Evolutionary conservation across 2,113 vertebrate genomes (phyloP).

Genomic region (Pygoscelis adeliae): DNA sequence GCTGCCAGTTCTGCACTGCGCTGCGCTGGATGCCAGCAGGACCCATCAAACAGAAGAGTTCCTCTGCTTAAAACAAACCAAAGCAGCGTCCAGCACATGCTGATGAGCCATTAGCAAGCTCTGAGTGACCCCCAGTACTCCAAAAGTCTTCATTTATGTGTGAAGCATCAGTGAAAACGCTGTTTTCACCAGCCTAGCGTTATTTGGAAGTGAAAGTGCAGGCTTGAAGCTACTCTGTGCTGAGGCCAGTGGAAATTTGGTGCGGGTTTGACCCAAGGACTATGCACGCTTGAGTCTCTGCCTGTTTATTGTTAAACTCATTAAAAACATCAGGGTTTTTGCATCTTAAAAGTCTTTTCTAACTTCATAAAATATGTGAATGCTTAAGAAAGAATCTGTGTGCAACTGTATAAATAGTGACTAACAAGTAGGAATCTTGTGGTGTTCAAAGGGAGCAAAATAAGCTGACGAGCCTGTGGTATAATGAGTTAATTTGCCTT

Average conservation of each 20-base stretch:
- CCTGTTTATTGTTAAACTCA: slow-evolving; percentile 49
- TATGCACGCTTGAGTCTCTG: not conserved
- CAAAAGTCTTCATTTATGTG: not conserved
- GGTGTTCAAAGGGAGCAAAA: slow-evolving; percentile 16
- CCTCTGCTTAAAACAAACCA: not conserved
- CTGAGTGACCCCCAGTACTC: not conserved
- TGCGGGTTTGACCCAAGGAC: not conserved
- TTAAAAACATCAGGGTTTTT: slow-evolving; percentile 16
- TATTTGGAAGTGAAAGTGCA: not conserved
- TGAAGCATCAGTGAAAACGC: not conserved
- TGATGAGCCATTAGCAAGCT: not conserved
- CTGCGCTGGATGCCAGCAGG: not conserved
- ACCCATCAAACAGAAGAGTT: not conserved
- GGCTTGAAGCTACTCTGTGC: not conserved
- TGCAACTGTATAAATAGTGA: not conserved
- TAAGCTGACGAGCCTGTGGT: not conserved
- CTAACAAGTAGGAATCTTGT: not conserved
- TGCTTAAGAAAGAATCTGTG: slow-evolving; percentile 11
- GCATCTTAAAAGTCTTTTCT: slow-evolving; percentile 13
- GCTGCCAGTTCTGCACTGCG: not conserved
- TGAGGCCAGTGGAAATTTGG: slow-evolving; percentile 24
- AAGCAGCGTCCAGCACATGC: not conserved
- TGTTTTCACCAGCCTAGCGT: not conserved
- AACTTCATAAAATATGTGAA: slow-evolving; percentile 21
- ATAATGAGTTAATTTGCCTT: not conserved